A percentile compares a stretch with the other conserved stretches of the same genome.
These are phyloP conservation scores for Callospermophilus lateralis DNA, from an alignment of 2,113 vertebrate species.

Conservation along the genomic window DNA sequence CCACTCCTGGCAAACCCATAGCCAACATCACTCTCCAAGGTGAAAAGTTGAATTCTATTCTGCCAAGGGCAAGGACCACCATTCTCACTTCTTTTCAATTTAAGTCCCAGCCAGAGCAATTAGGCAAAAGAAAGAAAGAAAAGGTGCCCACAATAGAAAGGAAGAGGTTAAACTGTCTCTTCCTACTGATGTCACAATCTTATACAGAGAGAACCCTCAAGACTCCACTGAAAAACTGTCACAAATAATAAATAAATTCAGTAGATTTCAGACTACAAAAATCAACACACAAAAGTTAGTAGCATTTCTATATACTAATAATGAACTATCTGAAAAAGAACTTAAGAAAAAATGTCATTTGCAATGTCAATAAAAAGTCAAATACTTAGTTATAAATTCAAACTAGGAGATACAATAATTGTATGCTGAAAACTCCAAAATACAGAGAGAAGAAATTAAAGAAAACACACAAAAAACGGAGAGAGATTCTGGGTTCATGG, in stretches of 20 bases:
- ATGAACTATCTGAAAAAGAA: not conserved
- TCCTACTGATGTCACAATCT: no score
- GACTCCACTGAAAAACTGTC: no score
- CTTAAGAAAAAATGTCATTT: not conserved
- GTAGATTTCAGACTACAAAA: not conserved
- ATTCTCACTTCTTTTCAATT: not conserved
- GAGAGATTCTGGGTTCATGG: not conserved
- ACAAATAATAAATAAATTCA: not conserved
- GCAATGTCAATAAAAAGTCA: not conserved
- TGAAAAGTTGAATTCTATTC: not conserved
- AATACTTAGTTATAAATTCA: not conserved
- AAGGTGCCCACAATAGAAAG: no score
- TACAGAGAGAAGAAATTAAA: not conserved
- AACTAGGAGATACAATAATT: not conserved
- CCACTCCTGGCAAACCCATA: not conserved
- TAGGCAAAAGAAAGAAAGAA: not conserved
- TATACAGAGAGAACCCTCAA: not conserved
- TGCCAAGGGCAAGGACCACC: not conserved
- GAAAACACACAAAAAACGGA: not conserved
- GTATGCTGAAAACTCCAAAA: not conserved
- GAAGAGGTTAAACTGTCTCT: not conserved
- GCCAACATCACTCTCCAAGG: no score
- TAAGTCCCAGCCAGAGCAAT: not conserved
- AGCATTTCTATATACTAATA: not conserved
- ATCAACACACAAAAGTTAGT: not conserved